phyloP scores from a whole-genome alignment of 2,113 vertebrate species.

The Pongo pygmaeus region DNA sequence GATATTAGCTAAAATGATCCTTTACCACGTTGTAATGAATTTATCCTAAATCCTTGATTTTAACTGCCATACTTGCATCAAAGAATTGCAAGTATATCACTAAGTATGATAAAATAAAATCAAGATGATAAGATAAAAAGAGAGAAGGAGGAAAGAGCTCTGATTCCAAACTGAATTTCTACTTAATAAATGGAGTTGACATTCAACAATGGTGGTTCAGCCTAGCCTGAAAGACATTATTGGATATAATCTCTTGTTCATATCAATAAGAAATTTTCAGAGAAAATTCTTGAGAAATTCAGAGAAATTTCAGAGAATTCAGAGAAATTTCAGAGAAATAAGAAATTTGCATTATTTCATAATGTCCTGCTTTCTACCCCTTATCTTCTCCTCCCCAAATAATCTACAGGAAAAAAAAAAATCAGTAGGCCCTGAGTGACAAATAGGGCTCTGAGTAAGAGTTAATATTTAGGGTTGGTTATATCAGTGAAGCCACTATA shows the following conservation, averaged over 20 bases:
- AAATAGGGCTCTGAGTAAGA: neutral
- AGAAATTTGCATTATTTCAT: neutral
- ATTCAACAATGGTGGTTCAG: neutral
- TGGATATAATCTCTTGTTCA: neutral
- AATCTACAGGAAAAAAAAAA: neutral
- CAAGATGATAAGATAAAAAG: neutral
- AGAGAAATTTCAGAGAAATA: no score
- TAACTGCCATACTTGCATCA: neutral
- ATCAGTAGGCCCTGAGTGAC: neutral
- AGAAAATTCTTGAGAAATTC: neutral
- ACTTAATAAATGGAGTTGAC: neutral
- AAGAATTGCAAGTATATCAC: neutral
- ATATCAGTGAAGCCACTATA: no score
- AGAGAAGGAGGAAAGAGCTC: neutral
- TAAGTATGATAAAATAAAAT: neutral
- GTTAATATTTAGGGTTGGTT: neutral
- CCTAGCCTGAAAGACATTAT: neutral
- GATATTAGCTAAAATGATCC: neutral
- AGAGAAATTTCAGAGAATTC: no score
- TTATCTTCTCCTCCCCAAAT: neutral
- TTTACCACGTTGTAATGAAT: neutral
- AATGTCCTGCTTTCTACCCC: neutral
- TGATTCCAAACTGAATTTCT: neutral
- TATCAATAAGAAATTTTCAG: neutral
- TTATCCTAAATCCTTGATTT: neutral